A percentile compares a stretch with the other conserved stretches of the same genome.
Conservation (phyloP, 2,888 invertebrate genomes). For the Anagyrus pseudococci region DNA sequence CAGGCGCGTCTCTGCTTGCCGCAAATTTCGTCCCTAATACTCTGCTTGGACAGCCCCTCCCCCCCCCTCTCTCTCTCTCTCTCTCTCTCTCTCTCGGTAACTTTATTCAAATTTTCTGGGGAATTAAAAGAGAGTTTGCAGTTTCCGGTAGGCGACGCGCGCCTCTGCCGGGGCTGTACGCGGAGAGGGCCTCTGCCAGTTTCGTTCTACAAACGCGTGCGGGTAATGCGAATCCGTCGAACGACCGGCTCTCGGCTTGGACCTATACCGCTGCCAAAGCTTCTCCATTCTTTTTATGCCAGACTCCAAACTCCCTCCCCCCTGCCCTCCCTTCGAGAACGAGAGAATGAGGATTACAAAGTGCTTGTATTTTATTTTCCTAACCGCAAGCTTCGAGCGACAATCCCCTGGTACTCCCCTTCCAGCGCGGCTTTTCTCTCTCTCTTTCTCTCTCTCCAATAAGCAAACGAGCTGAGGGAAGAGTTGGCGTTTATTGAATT, state of each 20-base stretch:
- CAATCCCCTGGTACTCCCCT: no score
- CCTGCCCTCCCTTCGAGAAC: neutral
- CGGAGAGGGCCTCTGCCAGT: no score
- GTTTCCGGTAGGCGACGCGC: conserved; percentile 25
- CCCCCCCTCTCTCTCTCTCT: no score
- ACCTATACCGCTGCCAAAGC: no score
- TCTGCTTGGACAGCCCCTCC: conserved; percentile 49
- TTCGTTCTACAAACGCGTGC: no score
- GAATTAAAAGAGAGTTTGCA: conserved; percentile 57
- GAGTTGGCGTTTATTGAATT: no score
- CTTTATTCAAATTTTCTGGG: conserved; percentile 56
- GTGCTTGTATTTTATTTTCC: conserved; percentile 35
- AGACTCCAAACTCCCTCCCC: no score
- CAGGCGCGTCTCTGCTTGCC: conserved; percentile 40
- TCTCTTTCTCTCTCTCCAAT: neutral
- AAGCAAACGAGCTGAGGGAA: no score
- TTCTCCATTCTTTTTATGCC: conserved; percentile 34
- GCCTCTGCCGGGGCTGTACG: neutral
- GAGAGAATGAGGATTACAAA: conserved; percentile 24
- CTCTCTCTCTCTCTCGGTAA: no score
- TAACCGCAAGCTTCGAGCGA: conserved; percentile 1
- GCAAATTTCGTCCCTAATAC: conserved; percentile 48
- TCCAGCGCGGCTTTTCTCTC: neutral
- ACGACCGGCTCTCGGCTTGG: conserved; percentile 3
- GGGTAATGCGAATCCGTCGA: conserved; percentile 41